Base-by-base conservation (phyloP, 2,888 invertebrate species). In the Phorcus lineatus region DNA sequence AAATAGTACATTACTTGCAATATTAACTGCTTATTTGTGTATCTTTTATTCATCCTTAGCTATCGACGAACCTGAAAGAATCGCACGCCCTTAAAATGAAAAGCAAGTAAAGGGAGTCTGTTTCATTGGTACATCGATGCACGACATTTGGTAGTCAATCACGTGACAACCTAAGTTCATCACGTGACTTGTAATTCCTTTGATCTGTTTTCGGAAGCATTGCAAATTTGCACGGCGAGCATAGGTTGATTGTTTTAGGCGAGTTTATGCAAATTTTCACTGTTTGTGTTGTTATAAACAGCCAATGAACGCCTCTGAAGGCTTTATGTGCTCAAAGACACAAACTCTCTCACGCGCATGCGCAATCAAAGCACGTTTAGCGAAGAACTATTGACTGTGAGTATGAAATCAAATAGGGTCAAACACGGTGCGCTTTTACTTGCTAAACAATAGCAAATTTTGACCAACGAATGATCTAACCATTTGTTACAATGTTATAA, bases 191-290 rank as follows among this genome's bases (percentile, higher is more conserved):
- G 24, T 22, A 19, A 9, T 17, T 31, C 36, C 40, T 70, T 70
- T 70, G 70, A 70, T 31, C 31, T 70, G 36, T 40, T 31, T 31
- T 31, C 19, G 17, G 19, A 70, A 70, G 40, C 70, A 70, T 19
- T 57, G 40, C 24, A 31, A 70, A 40, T 70, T 40, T 70, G 36
- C 70, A 36, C 7, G 31, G 36, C 70, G 17, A 70, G 36, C 36
- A 36, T 70, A 17, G 31, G 3, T 1, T n/a, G 36, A 22, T 28
- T 19, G 70, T 28, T 19, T 19, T 19, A 70, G 19, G 36, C n/a
- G 31, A 70, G 70, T 70, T 70, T 40, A 70, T 70, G 70, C 70
- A 70, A 70, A 70, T 70, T 70, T 70, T 9, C 17, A 70, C 70
- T 36, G 36, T 31, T 40, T 36, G 36, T 70, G 70, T 70, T 31